Conservation (phyloP, 2,888 invertebrate genomes). For the Drosophila sordidapex region DNA sequence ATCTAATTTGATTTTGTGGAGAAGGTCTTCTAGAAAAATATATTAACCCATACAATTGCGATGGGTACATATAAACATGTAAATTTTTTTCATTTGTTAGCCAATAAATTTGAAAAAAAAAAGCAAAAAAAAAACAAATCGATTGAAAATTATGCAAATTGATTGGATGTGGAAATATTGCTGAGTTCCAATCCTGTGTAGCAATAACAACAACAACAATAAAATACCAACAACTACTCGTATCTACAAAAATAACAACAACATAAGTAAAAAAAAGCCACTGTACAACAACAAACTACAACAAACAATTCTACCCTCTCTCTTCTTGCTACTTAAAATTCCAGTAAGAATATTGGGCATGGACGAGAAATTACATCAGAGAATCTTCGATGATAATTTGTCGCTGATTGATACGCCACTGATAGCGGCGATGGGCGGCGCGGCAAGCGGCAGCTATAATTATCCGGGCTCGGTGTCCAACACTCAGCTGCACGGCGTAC, state of each 20-base stretch:
- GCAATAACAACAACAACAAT: constrained; percentile 47
- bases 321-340: constrained; percentile 82
- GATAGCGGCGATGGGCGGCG: constrained; percentile 79
- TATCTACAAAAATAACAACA: constrained; percentile 36
- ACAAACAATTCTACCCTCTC: constrained; percentile 75
- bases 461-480: constrained; percentile 81
- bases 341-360: constrained; percentile 85
- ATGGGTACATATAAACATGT: constrained; percentile 34
- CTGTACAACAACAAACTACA: constrained; percentile 56
- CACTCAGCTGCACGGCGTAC: constrained; percentile 74
- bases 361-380: constrained; percentile 85
- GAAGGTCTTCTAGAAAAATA: constrained; percentile 16
- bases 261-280: constrained; percentile 42
- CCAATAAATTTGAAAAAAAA: background rate
- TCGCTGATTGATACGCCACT: constrained; percentile 85
- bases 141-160: constrained; percentile 48
- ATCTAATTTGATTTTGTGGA: constrained; percentile 33
- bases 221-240: constrained; percentile 49
- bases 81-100: constrained; percentile 37
- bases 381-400: constrained; percentile 85
- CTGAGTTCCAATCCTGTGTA: constrained; percentile 51
- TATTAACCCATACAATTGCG: constrained; percentile 14
- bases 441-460: constrained; percentile 75
- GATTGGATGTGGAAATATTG: constrained; percentile 61
- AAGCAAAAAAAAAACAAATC: constrained; percentile 23